Evolutionary conservation across 2,888 invertebrate genomes (phyloP).

Genomic region (Drosophila vallismaia): DNA sequence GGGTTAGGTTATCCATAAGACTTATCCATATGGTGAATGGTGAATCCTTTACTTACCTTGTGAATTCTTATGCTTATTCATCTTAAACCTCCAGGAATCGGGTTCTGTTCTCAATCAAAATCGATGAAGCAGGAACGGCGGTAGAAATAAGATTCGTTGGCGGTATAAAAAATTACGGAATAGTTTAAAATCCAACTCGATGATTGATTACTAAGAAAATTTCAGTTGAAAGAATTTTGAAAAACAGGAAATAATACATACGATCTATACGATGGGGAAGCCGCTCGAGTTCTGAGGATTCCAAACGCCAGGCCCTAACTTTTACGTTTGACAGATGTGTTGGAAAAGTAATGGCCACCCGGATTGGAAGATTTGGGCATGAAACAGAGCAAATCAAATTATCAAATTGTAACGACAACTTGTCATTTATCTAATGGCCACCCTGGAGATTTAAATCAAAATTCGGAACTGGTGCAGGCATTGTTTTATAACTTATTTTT

Average conservation of each 20-base stretch:
- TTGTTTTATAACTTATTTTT: background rate
- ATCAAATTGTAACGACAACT: background rate
- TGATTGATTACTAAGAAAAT: background rate
- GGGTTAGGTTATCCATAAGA: too few relatives aligned
- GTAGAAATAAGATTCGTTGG: background rate
- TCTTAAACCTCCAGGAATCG: background rate
- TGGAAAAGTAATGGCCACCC: background rate
- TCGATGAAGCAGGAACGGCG: background rate
- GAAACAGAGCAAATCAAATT: background rate
- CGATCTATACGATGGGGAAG: background rate
- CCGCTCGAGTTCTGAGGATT: constrained; percentile 1
- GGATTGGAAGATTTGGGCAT: background rate
- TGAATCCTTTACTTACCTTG: background rate
- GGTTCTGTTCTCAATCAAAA: background rate
- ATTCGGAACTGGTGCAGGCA: background rate
- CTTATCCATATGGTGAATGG: background rate
- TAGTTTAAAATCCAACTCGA: background rate
- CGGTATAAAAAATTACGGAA: background rate
- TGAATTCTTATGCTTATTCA: background rate
- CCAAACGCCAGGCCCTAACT: background rate
- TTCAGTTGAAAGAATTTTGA: background rate
- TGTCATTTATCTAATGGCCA: background rate
- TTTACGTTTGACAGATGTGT: background rate
- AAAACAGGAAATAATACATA: background rate
- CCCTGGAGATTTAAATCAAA: constrained; percentile 4